Evolutionary conservation across 2,797 vertebrate species (phyloP).

Genomic region (Melopsittacus undulatus): DNA sequence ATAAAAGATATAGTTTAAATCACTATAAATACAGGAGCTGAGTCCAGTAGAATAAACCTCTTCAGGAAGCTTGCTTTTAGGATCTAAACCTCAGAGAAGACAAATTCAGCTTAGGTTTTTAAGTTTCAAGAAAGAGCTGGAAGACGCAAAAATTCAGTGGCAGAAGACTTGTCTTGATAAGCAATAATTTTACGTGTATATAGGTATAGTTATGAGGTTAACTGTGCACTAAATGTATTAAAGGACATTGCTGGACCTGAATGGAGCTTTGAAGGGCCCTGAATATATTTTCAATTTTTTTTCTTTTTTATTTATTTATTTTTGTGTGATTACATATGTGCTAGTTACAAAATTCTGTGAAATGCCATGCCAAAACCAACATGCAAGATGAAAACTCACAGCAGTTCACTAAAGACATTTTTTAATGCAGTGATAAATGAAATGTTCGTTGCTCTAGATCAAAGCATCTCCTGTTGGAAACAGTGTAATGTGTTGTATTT

Average conservation of each 20-base stretch:
- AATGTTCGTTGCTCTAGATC: background rate
- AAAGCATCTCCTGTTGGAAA: background rate
- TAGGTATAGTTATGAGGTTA: background rate
- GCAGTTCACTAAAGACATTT: background rate
- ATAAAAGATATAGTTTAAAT: background rate
- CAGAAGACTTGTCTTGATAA: background rate
- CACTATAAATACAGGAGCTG: background rate
- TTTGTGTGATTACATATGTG: background rate
- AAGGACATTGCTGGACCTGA: background rate
- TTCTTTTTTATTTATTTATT: background rate
- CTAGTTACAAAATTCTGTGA: background rate
- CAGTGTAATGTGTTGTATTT: background rate
- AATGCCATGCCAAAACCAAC: conserved; percentile 29
- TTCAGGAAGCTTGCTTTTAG: background rate
- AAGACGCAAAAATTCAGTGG: background rate
- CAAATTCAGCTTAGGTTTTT: background rate
- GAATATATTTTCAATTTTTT: background rate
- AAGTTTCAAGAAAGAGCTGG: background rate
- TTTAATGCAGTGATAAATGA: background rate
- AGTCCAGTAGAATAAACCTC: background rate
- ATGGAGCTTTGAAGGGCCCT: background rate
- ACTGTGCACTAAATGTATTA: background rate
- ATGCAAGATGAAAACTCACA: conserved; percentile 1
- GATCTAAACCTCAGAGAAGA: background rate
- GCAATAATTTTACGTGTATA: background rate